These are phyloP conservation scores for Aporophyla lueneburgensis DNA, from an alignment of 2,888 invertebrate genomes.

Conservation along the genomic window DNA sequence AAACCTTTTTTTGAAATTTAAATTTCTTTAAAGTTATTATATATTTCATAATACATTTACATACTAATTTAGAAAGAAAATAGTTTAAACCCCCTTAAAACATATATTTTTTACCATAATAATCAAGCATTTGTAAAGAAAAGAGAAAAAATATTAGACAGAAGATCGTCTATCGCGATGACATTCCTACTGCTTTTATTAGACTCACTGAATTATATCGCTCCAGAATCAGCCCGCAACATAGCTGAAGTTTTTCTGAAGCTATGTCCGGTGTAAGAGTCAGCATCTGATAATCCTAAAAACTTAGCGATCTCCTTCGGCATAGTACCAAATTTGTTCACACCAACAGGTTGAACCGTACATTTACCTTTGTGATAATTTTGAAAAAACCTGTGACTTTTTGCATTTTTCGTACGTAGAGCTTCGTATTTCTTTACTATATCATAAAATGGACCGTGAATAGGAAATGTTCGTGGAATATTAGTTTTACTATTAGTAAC, in stretches of 20 bases:
- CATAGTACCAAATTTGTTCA: constrained; percentile 23
- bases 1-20: neutral
- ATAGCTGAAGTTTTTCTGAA: constrained; percentile 22
- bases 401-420: constrained; percentile 13
- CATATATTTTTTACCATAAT: too few relatives aligned
- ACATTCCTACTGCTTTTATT: too few relatives aligned
- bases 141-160: too few relatives aligned
- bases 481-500: constrained; percentile 2
- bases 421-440: constrained; percentile 28
- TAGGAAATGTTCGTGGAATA: constrained; percentile 1
- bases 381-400: constrained; percentile 15
- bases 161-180: too few relatives aligned
- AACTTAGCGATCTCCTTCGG: constrained; percentile 35
- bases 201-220: neutral
- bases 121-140: too few relatives aligned
- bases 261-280: constrained; percentile 27
- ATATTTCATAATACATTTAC: too few relatives aligned
- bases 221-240: neutral
- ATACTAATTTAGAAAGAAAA: too few relatives aligned
- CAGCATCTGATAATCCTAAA: constrained; percentile 26
- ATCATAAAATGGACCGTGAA: constrained; percentile 20
- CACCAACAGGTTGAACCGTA: constrained; percentile 22
- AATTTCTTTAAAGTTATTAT: too few relatives aligned
- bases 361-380: constrained; percentile 29
- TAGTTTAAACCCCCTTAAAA: too few relatives aligned